These are phyloP conservation scores for Sebastes minor DNA, from an alignment of 2,797 vertebrate species.

Conservation along the genomic window DNA sequence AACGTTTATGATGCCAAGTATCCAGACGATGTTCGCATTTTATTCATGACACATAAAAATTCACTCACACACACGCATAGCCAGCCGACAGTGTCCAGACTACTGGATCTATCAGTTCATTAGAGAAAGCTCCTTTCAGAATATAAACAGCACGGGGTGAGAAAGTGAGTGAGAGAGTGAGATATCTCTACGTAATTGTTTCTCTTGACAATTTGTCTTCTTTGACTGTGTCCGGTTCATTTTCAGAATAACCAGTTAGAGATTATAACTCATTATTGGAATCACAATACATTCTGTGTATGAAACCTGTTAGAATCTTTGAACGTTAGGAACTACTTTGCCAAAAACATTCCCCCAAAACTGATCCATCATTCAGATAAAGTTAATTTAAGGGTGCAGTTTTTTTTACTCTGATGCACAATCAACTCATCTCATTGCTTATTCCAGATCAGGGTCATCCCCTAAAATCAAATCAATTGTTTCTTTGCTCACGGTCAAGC, in stretches of 20 bases:
- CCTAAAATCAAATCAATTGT: not conserved
- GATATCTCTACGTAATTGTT: not conserved
- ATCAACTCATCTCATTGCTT: not conserved
- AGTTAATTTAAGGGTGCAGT: not conserved
- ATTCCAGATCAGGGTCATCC: not conserved
- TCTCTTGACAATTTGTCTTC: not conserved
- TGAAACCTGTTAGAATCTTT: not conserved
- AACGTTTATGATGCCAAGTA: conserved; percentile 22
- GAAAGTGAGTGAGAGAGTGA: not conserved
- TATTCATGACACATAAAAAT: conserved; percentile 10
- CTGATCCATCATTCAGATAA: not conserved
- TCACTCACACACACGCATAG: not conserved
- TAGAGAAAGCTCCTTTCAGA: conserved; percentile 24
- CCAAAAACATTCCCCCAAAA: not conserved
- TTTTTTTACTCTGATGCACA: not conserved
- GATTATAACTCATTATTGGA: not conserved
- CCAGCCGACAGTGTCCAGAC: not conserved
- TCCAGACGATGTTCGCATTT: not conserved
- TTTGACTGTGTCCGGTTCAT: not conserved
- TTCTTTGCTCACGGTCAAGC: not conserved
- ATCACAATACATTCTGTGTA: not conserved
- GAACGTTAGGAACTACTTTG: not conserved
- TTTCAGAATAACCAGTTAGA: not conserved
- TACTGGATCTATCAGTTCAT: conserved; percentile 21
- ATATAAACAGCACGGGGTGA: conserved; percentile 5